Conservation (phyloP, 23 tunicate genomes). For the Clavelina lepadiformis region DNA sequence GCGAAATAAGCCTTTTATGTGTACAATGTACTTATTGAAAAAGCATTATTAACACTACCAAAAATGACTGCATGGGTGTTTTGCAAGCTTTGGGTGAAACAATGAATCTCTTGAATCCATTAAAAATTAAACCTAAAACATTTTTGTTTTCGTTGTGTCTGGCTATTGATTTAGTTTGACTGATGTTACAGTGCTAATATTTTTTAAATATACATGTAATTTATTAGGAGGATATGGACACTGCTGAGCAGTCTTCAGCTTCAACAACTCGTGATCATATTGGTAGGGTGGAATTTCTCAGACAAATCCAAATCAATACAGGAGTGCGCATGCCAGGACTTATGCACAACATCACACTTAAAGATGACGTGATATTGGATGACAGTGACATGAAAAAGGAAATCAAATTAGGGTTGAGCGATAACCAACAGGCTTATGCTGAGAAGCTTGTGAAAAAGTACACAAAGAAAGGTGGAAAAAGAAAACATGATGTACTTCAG, state of each 20-base stretch:
- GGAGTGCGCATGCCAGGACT: slow-evolving; percentile 35
- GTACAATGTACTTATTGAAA: too few relatives aligned
- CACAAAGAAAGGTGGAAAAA: slow-evolving; percentile 23
- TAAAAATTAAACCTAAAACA: too few relatives aligned
- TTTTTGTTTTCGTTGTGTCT: too few relatives aligned
- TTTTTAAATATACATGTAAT: too few relatives aligned
- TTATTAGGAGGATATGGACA: slow-evolving; percentile 38
- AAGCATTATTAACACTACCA: too few relatives aligned
- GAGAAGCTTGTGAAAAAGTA: slow-evolving; percentile 61
- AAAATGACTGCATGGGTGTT: too few relatives aligned
- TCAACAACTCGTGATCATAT: slow-evolving; percentile 63
- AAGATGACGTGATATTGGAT: slow-evolving; percentile 8
- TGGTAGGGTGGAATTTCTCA: slow-evolving; percentile 64
- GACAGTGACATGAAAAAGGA: slow-evolving; percentile 32
- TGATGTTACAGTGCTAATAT: too few relatives aligned
- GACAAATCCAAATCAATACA: slow-evolving; percentile 44
- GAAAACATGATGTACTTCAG: too few relatives aligned
- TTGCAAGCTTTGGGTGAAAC: too few relatives aligned
- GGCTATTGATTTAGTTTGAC: too few relatives aligned
- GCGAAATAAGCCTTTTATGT: too few relatives aligned
- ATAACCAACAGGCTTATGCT: slow-evolving; percentile 79
- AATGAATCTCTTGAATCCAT: too few relatives aligned
- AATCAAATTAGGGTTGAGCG: slow-evolving; percentile 39
- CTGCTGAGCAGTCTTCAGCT: slow-evolving; percentile 40
- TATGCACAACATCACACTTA: slow-evolving; percentile 22